Evolutionary conservation across 2,113 vertebrate genomes (phyloP).

Genomic region (Anthoscopus minutus): DNA sequence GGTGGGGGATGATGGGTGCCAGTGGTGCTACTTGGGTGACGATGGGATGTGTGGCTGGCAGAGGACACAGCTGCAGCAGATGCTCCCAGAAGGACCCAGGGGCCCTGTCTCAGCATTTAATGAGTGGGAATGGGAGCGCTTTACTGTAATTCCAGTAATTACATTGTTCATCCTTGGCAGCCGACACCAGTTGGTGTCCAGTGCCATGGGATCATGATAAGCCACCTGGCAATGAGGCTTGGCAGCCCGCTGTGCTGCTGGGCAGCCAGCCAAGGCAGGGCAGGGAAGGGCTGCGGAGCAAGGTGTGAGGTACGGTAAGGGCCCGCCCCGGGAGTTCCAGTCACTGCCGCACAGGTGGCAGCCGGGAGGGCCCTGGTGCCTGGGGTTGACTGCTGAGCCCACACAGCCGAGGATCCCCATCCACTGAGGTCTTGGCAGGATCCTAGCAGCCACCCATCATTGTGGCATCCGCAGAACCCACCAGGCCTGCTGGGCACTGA

Average conservation of each 20-base stretch:
- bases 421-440: fast-evolving
- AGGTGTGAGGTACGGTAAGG: conserved; percentile 29
- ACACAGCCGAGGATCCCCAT: fast-evolving
- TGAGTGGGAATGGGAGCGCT: conserved; percentile 63
- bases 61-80: conserved; percentile 41
- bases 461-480: fast-evolving
- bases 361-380: neutral
- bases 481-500: fast-evolving
- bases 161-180: conserved; percentile 66
- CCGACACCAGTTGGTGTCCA: conserved; percentile 5
- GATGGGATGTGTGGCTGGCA: fast-evolving
- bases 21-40: fast-evolving
- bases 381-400: neutral
- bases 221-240: conserved; percentile 18
- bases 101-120: conserved; percentile 29
- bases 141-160: conserved; percentile 71
- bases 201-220: neutral
- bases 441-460: neutral
- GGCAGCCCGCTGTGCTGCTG: neutral
- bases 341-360: neutral
- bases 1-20: neutral
- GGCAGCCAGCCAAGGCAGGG: conserved; percentile 2
- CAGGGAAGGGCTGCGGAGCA: neutral
- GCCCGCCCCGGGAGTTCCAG: neutral
- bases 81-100: conserved; percentile 49